A percentile compares a stretch with the other conserved stretches of the same genome.
Conservation (phyloP, 2,888 invertebrate species). For the Drosophila anomelani region DNA sequence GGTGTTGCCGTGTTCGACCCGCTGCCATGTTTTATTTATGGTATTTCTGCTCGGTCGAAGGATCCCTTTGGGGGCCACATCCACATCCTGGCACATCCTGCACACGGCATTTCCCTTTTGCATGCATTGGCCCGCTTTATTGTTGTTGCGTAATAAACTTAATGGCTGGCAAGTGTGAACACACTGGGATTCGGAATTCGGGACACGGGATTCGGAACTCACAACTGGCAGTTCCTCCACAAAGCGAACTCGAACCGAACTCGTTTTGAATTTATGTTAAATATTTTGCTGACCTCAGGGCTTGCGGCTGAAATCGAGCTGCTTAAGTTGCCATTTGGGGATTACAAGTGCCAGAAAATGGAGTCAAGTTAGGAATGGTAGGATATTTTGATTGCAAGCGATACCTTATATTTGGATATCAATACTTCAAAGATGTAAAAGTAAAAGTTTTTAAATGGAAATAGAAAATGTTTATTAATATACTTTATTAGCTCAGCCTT, state of each 20-base stretch:
- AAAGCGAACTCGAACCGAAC: slow-evolving; percentile 8
- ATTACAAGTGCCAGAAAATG: slow-evolving; percentile 53
- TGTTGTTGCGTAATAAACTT: slow-evolving; percentile 80
- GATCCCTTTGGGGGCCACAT: slow-evolving; percentile 69
- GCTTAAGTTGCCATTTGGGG: slow-evolving; percentile 66
- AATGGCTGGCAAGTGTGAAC: slow-evolving; percentile 78
- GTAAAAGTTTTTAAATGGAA: too few relatives aligned
- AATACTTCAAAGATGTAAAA: too few relatives aligned
- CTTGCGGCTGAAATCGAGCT: slow-evolving; percentile 31
- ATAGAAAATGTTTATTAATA: too few relatives aligned
- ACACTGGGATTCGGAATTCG: slow-evolving; percentile 38
- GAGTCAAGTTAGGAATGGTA: slow-evolving; percentile 13
- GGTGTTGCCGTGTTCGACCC: slow-evolving; percentile 32
- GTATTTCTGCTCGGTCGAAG: slow-evolving; percentile 62
- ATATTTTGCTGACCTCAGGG: slow-evolving; percentile 67
- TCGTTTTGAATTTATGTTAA: slow-evolving; percentile 68
- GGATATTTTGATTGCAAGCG: not conserved
- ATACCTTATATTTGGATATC: not conserved
- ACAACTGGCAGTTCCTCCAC: not conserved
- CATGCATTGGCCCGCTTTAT: slow-evolving; percentile 67
- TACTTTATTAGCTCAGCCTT: too few relatives aligned
- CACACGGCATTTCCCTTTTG: slow-evolving; percentile 51
- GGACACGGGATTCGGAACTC: slow-evolving; percentile 3
- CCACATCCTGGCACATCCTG: slow-evolving; percentile 27
- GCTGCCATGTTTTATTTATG: slow-evolving; percentile 78